A percentile compares a stretch with the other conserved stretches of the same genome.
Evolutionary conservation across 2,888 invertebrate species (phyloP).

Genomic region (Theodoxus fluviatilis): DNA sequence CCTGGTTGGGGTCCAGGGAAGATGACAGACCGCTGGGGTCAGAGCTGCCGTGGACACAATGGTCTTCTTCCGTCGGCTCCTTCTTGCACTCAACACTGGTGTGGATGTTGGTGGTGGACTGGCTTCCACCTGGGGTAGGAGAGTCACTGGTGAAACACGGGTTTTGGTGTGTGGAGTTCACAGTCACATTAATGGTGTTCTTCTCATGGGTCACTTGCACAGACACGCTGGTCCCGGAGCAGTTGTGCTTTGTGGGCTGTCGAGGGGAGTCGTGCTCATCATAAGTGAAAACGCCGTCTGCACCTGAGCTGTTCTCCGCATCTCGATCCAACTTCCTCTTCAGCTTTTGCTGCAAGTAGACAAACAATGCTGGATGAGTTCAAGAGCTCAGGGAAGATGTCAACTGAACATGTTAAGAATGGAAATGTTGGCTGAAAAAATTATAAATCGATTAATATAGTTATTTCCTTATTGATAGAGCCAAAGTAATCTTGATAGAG

Average conservation of each 20-base stretch:
- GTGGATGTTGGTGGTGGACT: constrained; percentile 40
- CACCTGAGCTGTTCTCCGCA: constrained; percentile 34
- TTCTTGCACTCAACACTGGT: constrained; percentile 67
- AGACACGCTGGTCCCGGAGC: constrained; percentile 71
- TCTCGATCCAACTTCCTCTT: constrained; percentile 50
- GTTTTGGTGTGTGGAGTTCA: constrained; percentile 80
- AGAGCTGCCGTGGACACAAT: constrained; percentile 28
- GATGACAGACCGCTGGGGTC: constrained; percentile 15
- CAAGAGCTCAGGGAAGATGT: too few species aligned
- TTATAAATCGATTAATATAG: too few species aligned
- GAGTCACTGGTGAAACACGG: constrained; percentile 31
- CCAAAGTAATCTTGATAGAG: too few species aligned
- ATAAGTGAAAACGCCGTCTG: constrained; percentile 44
- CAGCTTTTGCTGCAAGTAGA: constrained; percentile 45
- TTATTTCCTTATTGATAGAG: too few species aligned
- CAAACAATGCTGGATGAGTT: too few species aligned
- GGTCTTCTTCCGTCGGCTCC: constrained; percentile 70
- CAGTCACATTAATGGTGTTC: constrained; percentile 88
- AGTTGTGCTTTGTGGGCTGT: constrained; percentile 8
- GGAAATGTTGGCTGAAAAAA: too few species aligned
- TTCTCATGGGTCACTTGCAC: constrained; percentile 84
- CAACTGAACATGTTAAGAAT: too few species aligned
- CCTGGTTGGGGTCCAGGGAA: too few species aligned
- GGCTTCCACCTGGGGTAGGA: constrained; percentile 8
- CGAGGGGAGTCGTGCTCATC: constrained; percentile 42